These are phyloP conservation scores for Pipistrellus pygmaeus DNA, from an alignment of 2,797 vertebrate genomes.

Conservation along the genomic window DNA sequence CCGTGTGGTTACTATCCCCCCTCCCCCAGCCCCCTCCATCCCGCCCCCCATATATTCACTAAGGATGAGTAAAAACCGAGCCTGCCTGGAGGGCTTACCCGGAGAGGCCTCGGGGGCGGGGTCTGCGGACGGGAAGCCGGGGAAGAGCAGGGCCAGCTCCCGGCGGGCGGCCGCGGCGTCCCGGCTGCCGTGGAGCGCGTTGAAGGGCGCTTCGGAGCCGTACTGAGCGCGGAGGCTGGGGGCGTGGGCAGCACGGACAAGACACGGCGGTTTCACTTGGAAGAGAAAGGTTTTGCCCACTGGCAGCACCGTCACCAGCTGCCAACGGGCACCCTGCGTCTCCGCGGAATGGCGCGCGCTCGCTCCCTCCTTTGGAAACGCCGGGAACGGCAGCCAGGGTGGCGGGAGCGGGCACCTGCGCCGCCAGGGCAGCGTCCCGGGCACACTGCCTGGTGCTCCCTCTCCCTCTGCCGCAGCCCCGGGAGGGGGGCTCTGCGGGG, in stretches of 20 bases:
- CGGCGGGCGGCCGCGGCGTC: conserved; percentile 90
- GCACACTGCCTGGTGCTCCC: neutral
- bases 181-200: conserved; percentile 92
- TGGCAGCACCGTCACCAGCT: conserved; percentile 6
- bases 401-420: neutral
- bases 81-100: conserved; percentile 86
- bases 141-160: conserved; percentile 94
- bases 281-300: conserved; percentile 48
- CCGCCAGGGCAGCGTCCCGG: neutral
- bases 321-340: neutral
- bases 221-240: conserved; percentile 93
- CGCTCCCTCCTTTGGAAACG: conserved; percentile 5
- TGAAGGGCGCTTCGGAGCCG: conserved; percentile 91
- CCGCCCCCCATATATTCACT: conserved; percentile 4
- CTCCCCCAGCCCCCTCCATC: fast-evolving
- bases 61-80: conserved; percentile 90
- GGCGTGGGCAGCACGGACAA: conserved; percentile 66
- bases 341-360: neutral
- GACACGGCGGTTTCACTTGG: conserved; percentile 51
- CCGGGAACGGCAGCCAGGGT: neutral
- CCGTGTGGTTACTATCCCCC: neutral
- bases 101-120: conserved; percentile 83
- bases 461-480: neutral
- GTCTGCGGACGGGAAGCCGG: conserved; percentile 88
- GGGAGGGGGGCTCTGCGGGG: neutral